Base-by-base conservation (phyloP, 2,797 vertebrate genomes). In the Channallabes apus region DNA sequence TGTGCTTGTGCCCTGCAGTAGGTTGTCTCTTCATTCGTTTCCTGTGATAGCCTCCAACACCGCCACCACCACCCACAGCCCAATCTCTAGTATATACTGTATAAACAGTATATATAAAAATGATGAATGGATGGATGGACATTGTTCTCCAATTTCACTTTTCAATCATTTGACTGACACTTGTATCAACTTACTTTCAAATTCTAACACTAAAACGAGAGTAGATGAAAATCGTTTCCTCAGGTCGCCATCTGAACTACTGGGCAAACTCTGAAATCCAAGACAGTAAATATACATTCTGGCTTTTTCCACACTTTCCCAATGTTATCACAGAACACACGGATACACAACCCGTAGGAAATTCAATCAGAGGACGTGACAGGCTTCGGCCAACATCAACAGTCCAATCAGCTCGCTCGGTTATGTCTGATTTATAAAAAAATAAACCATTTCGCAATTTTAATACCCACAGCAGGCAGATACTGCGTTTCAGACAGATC, bases 341-440 rank as follows among this genome's bases (percentile, higher is more conserved):
- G 65, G 54, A 41, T 81, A 84, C 78, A 79, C 56, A 65, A 82
- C 24, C 32, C 20, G n/a, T 77, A 84, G 80, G 68, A 86, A 88
- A 88, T 84, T 80, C 67, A 86, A 86, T 86, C 82, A 62, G 75
- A 87, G 85, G 35, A 17, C 22, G 29, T 24, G 54, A 79, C 41
- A 58, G 35, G n/a, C 62, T 24, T 15, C 41, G 64, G 82, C 85
- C 87, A 89, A 88, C 80, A 67, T 88, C 89, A 89, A 87, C 86
- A 87, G 84, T 84, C 75, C 88, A 89, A 82, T 86, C 86, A 81
- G 81, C 75, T 86, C 24, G 35, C 82, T 86, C n/a, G 27, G 27
- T 88, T 64, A 64, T 81, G 64, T 85, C 78, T 88, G 87, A 87
- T n/a, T 89, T 67, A 76, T 76, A 5, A 69, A 89, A 51, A 89